Base-by-base conservation (phyloP, 2,797 vertebrate species). In the Spinibarbus caldwelli region DNA sequence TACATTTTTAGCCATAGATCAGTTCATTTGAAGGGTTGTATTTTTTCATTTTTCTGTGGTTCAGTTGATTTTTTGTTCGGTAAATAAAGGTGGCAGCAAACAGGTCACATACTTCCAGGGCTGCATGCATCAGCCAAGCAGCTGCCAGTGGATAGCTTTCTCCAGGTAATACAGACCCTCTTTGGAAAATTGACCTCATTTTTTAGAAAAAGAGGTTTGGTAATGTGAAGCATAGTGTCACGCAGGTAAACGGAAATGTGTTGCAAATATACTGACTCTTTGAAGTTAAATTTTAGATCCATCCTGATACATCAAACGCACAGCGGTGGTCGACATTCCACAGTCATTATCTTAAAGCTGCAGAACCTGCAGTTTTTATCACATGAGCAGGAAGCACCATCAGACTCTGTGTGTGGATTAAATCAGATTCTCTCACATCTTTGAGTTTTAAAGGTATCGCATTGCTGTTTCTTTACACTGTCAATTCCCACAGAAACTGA, bases 221-320 rank as follows among this genome's bases (percentile, higher is more conserved):
- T 11, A 41, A 72, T 82, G 77, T 70, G 86, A 80, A 86, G 84
- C 90, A 92, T 93, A 92, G 89, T 89, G 87, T 91, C 90, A 92
- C 87, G 84, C 86, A 92, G 88, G 91, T 89, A 92, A 93, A 93
- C 87, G 89, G 91, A 93, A 91, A 93, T 90, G 92, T 90, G 89
- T 92, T 88, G 93, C 91, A 90, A 88, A 90, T 87, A 78, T 88
- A 86, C 45, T 81, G 90, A 31, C 82, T 86, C 93, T 95, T 90
- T 88, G 87, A 90, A 94, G 94, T 94, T 94, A 93, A 93, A 94
- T 95, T 94, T 86, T 87, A 89, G 82, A 94, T 88, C 43, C 84
- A 87, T 77, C 87, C 90, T 92, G 92, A 87, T 90, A 91, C 94
- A 94, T 95, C 94, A 95, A 95, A 94, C 91, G 88, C 89, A 90